Evolutionary conservation across 2,888 invertebrate genomes (phyloP).

Genomic region (Hirudinaria manillensis): DNA sequence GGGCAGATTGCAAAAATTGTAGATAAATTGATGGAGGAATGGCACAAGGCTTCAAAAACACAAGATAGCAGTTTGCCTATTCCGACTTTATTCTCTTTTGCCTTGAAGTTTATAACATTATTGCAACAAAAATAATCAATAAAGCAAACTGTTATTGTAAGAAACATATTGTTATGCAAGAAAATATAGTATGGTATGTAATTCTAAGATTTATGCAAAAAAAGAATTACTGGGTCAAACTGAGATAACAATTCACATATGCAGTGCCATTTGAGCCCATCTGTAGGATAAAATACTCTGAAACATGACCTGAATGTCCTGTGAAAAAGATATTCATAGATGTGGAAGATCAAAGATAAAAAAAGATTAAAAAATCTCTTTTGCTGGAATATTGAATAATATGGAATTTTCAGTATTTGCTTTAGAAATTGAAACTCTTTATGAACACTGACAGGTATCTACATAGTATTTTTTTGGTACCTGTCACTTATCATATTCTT

Average conservation of each 20-base stretch:
- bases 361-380: too few species aligned
- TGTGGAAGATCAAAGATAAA: too few species aligned
- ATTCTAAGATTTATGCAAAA: slow-evolving; percentile 1
- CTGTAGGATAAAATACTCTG: slow-evolving; percentile 91
- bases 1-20: slow-evolving; percentile 58
- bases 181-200: too few species aligned
- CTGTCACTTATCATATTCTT: too few species aligned
- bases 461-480: too few species aligned
- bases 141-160: too few species aligned
- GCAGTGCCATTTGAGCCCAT: slow-evolving; percentile 83
- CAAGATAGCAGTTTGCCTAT: slow-evolving; percentile 68
- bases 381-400: too few species aligned
- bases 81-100: slow-evolving; percentile 46
- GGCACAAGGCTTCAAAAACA: slow-evolving; percentile 77
- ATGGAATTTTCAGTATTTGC: too few species aligned
- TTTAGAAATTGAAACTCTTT: too few species aligned
- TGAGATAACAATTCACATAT: slow-evolving; percentile 64
- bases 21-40: slow-evolving; percentile 68
- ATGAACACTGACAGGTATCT: too few species aligned
- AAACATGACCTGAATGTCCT: slow-evolving; percentile 84
- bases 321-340: slow-evolving; percentile 55
- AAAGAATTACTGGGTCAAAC: slow-evolving; percentile 46
- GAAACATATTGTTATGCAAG: too few species aligned
- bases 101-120: not conserved
- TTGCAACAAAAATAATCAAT: too few species aligned